phyloP scores from a whole-genome alignment of 35 echinoderm and acorn worm species.

The Hemicentrotus pulcherrimus region DNA sequence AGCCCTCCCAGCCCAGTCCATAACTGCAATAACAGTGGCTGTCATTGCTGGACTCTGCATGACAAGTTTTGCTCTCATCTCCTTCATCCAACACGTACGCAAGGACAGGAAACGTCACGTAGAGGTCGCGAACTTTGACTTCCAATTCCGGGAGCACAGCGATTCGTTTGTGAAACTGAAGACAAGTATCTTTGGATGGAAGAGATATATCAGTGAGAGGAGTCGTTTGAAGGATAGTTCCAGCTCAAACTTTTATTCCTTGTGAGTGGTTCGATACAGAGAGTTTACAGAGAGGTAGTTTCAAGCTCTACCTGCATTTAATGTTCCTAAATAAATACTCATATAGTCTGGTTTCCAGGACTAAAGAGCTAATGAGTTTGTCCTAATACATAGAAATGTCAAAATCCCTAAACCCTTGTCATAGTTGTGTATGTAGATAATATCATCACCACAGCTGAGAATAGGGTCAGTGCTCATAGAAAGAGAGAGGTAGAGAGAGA shows the following conservation, averaged over 20 bases:
- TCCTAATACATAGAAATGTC: no score
- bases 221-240: background rate
- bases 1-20: slow-evolving; percentile 9
- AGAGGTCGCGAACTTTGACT: slow-evolving; percentile 91
- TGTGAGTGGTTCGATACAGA: background rate
- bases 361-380: no score
- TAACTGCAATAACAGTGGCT: slow-evolving; percentile 15
- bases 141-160: slow-evolving; percentile 49
- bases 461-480: no score
- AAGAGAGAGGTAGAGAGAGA: no score
- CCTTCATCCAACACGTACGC: slow-evolving; percentile 55
- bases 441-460: no score
- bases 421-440: no score
- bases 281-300: background rate
- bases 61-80: slow-evolving; percentile 52
- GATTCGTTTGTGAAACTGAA: background rate
- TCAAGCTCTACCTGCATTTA: background rate
- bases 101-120: slow-evolving; percentile 55
- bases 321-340: no score
- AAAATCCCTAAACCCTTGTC: no score
- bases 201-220: background rate
- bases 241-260: background rate
- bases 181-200: background rate
- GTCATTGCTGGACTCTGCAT: slow-evolving; percentile 55
- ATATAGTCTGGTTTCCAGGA: no score